Base-by-base conservation (phyloP, 2,888 invertebrate genomes). In the Brenthis daphne region DNA sequence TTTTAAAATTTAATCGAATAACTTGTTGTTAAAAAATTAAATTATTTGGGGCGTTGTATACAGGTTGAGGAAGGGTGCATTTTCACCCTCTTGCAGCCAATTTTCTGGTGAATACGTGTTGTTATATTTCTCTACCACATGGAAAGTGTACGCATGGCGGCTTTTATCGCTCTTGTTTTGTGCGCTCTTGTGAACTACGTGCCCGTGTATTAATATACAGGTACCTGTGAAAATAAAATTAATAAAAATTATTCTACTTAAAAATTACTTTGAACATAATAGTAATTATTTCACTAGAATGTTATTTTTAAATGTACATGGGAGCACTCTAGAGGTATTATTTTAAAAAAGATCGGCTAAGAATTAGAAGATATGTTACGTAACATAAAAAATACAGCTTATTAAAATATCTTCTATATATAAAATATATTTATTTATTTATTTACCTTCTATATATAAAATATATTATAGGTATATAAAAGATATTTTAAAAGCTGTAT, bases 101-200 rank as follows among this genome's bases (percentile, higher is more conserved):
- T 99, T 99, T 8, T 96, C 87, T 55, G 94, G 85, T 0, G 97
- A 95, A 88, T 96, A 99, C 67, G 93, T 90, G 47, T 96, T 96
- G 69, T 95, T 90, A 20, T 95, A 90, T 73, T 94, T 95, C 85
- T 99, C 99, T 68, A 97, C 94, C 0, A 98, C 94, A 85, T 99
- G 99, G 89, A 99, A 99, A 6, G 99, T 98, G 89, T 99, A 99
- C 1, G 97, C 98, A 79, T 98, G 97, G 48, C 99, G 95, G n/a
- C 98, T 96, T 73, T 94, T 94, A 2, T 94, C 84, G 0, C 98
- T 98, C 70, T 93, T 95, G 86, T 99, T 99, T 11, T 94, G 92
- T 64, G 96, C 96, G 80, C 99, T 99, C 83, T 96, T 97, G 86
- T 99, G 99, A 0, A 99, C 96, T 0, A 99, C 98, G 82, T 97